These are phyloP conservation scores for Acrocera orbiculus DNA, from an alignment of 2,888 invertebrate genomes.

Conservation along the genomic window DNA sequence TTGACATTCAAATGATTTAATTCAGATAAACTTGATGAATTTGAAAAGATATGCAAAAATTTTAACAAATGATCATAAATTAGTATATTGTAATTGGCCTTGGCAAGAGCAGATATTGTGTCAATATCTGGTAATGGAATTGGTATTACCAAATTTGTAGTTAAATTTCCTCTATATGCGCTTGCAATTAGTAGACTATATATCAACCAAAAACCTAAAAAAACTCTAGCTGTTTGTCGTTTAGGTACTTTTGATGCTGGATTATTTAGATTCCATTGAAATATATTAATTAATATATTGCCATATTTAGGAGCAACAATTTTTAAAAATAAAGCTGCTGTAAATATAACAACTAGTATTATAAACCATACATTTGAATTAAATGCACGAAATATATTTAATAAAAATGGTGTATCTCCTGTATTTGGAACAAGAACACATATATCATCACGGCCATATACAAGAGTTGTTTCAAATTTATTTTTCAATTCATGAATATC, in stretches of 20 bases:
- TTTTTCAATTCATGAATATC: conserved; percentile 33
- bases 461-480: conserved; percentile 36
- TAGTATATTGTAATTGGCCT: conserved; percentile 25
- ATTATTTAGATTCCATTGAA: conserved; percentile 18
- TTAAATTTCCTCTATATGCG: conserved; percentile 26
- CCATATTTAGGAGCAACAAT: conserved; percentile 9
- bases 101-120: conserved; percentile 19
- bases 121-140: conserved; percentile 22
- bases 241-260: conserved; percentile 15
- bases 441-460: conserved; percentile 36
- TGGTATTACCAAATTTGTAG: conserved; percentile 24
- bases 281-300: conserved; percentile 16
- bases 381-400: conserved; percentile 28
- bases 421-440: conserved; percentile 39
- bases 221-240: conserved; percentile 15
- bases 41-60: too few relatives aligned
- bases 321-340: conserved; percentile 17
- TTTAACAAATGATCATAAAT: too few relatives aligned
- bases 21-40: too few relatives aligned
- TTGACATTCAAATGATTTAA: too few relatives aligned
- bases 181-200: conserved; percentile 25
- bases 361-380: conserved; percentile 20
- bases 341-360: conserved; percentile 15
- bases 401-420: conserved; percentile 33
- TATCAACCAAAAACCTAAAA: conserved; percentile 23